These are phyloP conservation scores for Thamnophis sirtalis DNA, from an alignment of 2,113 vertebrate species.

Conservation along the genomic window DNA sequence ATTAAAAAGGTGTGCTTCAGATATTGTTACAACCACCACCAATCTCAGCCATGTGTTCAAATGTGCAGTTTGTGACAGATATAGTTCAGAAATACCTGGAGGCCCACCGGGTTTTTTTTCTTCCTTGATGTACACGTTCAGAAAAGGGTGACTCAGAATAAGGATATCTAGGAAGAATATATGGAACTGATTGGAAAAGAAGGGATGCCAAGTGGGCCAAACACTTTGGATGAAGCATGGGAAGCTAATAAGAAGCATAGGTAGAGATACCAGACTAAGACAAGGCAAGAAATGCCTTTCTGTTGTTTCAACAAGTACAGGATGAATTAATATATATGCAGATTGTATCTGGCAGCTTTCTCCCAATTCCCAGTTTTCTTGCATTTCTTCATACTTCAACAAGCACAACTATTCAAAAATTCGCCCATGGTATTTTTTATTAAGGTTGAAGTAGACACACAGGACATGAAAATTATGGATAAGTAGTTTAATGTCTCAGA, in stretches of 20 bases:
- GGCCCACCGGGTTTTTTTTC: not conserved
- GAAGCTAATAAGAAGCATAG: not conserved
- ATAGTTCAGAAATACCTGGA: not conserved
- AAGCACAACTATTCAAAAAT: slow-evolving; percentile 15
- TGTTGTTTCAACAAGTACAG: not conserved
- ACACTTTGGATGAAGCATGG: not conserved
- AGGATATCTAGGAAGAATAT: not conserved
- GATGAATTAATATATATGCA: not conserved
- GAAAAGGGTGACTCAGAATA: not conserved
- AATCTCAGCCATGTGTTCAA: not conserved
- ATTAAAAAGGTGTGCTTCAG: not conserved
- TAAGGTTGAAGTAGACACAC: not conserved
- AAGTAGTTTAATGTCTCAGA: slow-evolving; percentile 32
- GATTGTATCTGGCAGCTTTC: not conserved
- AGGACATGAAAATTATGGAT: slow-evolving; percentile 20
- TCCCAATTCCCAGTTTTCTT: not conserved
- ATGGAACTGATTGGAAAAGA: not conserved
- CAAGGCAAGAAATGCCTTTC: not conserved
- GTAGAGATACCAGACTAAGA: not conserved
- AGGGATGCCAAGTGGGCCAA: not conserved
- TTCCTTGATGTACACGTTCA: too few species aligned
- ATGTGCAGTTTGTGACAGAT: not conserved
- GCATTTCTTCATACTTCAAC: slow-evolving; percentile 14
- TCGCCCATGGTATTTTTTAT: not conserved
- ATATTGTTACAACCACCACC: not conserved